Conservation (phyloP, 37 sponge, comb jelly and placozoan genomes). For the Ephydatia muelleri region DNA sequence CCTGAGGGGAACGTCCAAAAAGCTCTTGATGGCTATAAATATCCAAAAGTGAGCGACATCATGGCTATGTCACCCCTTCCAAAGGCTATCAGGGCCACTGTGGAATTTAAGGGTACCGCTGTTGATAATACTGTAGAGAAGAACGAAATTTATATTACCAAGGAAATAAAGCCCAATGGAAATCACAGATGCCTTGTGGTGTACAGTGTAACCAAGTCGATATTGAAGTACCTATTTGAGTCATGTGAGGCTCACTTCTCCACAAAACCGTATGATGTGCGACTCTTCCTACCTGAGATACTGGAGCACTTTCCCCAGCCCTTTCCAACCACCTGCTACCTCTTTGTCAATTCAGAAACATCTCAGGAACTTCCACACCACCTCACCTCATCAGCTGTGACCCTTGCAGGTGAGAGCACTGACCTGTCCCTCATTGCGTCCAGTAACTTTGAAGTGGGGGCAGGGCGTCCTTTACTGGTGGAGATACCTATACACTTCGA, state of each 20-base stretch:
- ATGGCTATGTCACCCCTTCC: conserved; percentile 35
- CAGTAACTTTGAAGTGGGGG: not conserved
- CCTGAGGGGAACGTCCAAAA: conserved; percentile 22
- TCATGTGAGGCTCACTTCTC: conserved; percentile 52
- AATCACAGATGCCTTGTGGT: too few relatives aligned
- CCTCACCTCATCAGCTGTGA: not conserved
- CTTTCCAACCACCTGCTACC: conserved; percentile 28
- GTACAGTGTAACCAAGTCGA: conserved; percentile 21
- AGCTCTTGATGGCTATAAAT: conserved; percentile 42
- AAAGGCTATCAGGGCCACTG: conserved; percentile 19
- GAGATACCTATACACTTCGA: too few relatives aligned
- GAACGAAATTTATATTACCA: too few relatives aligned
- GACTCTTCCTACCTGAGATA: conserved; percentile 60
- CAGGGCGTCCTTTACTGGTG: not conserved
- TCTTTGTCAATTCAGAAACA: conserved; percentile 1
- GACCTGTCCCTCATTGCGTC: not conserved
- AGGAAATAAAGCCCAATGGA: too few relatives aligned
- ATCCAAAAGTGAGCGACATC: conserved; percentile 37
- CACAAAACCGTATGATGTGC: conserved; percentile 54
- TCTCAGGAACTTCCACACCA: not conserved
- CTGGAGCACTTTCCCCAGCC: conserved; percentile 32
- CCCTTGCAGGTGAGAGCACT: not conserved
- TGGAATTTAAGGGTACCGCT: too few relatives aligned
- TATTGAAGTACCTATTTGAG: conserved; percentile 28
- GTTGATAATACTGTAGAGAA: too few relatives aligned